These are phyloP conservation scores for Carpatolechia fugitivella DNA, from an alignment of 2,888 invertebrate genomes.

Conservation along the genomic window DNA sequence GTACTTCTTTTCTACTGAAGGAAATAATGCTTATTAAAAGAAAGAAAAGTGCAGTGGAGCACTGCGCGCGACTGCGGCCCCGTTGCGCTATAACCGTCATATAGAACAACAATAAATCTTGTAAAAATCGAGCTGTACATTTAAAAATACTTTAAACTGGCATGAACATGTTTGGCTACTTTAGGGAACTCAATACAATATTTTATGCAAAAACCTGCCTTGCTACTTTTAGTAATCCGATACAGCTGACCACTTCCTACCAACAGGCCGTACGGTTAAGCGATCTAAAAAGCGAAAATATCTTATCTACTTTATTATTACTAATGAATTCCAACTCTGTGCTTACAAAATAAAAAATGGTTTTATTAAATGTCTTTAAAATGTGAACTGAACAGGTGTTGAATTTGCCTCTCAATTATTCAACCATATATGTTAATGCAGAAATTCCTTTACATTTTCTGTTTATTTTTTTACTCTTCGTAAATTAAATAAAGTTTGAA, in stretches of 20 bases:
- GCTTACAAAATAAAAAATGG: neutral
- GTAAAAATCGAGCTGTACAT: neutral
- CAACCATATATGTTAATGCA: neutral
- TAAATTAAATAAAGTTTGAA: slow-evolving; percentile 6
- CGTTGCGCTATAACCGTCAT: no score
- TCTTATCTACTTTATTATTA: neutral
- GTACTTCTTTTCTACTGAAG: no score
- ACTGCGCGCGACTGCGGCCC: no score
- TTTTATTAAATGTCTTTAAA: neutral
- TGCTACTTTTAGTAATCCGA: slow-evolving; percentile 8
- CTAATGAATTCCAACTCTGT: no score
- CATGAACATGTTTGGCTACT: neutral
- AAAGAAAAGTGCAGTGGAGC: no score
- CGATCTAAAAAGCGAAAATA: neutral
- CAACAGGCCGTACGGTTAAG: neutral
- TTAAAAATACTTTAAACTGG: neutral
- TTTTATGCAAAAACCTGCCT: slow-evolving; percentile 3
- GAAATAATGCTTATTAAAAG: no score
- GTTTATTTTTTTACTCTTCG: neutral
- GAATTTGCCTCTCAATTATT: neutral
- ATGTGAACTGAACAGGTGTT: neutral
- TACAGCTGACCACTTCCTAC: slow-evolving; percentile 10
- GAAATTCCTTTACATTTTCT: no score
- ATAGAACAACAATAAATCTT: no score
- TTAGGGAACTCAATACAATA: slow-evolving; percentile 4